Base-by-base conservation (phyloP, 2,113 vertebrate genomes). In the Sander lucioperca region DNA sequence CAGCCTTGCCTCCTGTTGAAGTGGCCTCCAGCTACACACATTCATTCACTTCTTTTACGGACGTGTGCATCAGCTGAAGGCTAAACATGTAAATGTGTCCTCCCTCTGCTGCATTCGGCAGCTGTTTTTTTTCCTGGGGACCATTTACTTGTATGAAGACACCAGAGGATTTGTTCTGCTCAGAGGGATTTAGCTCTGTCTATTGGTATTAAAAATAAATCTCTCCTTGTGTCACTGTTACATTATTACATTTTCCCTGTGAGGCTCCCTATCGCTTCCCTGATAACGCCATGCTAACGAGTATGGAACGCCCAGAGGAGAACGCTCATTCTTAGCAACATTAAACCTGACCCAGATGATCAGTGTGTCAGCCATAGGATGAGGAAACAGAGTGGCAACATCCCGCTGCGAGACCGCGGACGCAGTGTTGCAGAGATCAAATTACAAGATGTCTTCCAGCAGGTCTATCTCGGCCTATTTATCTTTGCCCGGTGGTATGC, bases 141-240 rank as follows among this genome's bases (percentile, higher is more conserved):
- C 77, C 76, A 64, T 84, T 86, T 80, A 75, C 39, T 86, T 85
- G 83, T 83, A 74, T 73, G 64, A 80, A 87, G 66, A 77, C 83
- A 84, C 72, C 78, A 54, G 84, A 86, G 92, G 90, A 93, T 94
- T 92, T 92, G 86, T 88, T 87, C 90, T 70, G 43, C 85, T 90
- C 19, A 77, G 78, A 81, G 84, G 91, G 93, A 94, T 94, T 93
- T 92, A 83, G 79, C 63, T 65, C 79, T 77, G 74, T 88, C 89
- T 86, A 84, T 85, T 84, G 86, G 89, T 90, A 91, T 93, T 93
- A 92, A 88, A 92, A 90, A 92, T 93, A 93, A 94, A 94, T 90
- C 90, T 82, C 82, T 90, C 65, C 82, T 87, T 73, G 77, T 85
- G 68, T 80, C 57, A 71, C 86, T 74, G 70, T 84, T 82, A 47